Conservation (phyloP, 2,113 vertebrate genomes). For the Psammodynastes pulverulentus region DNA sequence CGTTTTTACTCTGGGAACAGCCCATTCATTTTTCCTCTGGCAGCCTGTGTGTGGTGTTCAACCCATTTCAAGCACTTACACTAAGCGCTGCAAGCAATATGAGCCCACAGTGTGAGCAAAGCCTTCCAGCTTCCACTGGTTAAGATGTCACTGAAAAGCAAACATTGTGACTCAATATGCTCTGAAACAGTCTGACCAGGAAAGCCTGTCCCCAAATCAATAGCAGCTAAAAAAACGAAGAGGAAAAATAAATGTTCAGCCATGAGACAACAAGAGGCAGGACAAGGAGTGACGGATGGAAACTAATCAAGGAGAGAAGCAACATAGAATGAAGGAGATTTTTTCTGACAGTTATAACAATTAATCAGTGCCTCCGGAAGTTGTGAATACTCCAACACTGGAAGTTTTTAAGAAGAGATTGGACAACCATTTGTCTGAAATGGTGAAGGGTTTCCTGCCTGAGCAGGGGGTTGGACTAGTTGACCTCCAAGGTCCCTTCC, state of each 20-base stretch:
- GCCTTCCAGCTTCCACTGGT: not conserved
- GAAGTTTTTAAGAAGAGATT: not conserved
- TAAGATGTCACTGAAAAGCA: not conserved
- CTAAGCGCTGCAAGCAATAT: not conserved
- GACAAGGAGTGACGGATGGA: not conserved
- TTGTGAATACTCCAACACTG: not conserved
- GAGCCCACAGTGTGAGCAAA: not conserved
- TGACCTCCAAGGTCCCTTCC: not conserved
- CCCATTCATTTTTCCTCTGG: slow-evolving; percentile 14
- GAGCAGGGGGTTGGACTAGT: not conserved
- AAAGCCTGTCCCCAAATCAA: not conserved
- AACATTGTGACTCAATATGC: not conserved
- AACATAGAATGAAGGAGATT: not conserved
- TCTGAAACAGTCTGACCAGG: not conserved
- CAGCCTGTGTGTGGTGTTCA: not conserved
- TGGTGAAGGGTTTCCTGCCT: not conserved
- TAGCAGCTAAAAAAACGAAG: not conserved
- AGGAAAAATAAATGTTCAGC: not conserved
- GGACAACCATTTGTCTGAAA: not conserved
- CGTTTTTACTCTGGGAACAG: slow-evolving; percentile 8
- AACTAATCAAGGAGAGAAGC: not conserved
- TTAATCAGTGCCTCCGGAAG: not conserved
- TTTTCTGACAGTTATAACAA: not conserved
- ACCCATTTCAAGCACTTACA: not conserved
- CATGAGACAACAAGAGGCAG: not conserved